Conservation (phyloP, 37 sponge, comb jelly and placozoan species). For the Eunapius fragilis region DNA sequence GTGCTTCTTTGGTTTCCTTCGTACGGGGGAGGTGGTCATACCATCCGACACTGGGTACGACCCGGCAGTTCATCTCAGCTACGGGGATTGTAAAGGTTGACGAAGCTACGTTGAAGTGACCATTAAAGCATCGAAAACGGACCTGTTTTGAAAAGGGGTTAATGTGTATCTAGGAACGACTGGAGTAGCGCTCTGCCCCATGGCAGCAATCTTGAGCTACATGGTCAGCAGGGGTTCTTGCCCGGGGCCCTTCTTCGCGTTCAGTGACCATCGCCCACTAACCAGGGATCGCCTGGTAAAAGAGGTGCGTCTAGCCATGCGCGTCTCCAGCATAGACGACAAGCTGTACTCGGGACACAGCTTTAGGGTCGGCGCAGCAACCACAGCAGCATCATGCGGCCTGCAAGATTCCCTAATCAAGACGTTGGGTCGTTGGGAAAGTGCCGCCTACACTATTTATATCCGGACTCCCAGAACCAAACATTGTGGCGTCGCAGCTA, state of each 20-base stretch:
- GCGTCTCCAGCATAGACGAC: background rate
- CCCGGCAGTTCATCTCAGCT: constrained; percentile 1
- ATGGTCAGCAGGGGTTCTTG: constrained; percentile 12
- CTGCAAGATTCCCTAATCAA: constrained; percentile 28
- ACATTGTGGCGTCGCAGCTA: background rate
- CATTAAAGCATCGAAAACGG: constrained; percentile 41
- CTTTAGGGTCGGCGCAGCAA: constrained; percentile 43
- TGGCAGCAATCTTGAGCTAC: constrained; percentile 16
- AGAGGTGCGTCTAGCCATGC: constrained; percentile 6
- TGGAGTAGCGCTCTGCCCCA: constrained; percentile 1
- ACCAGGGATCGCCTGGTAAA: constrained; percentile 8
- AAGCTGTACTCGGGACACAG: constrained; percentile 23
- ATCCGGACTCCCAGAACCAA: background rate
- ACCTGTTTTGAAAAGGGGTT: constrained; percentile 36
- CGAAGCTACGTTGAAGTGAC: background rate
- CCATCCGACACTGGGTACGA: constrained; percentile 13
- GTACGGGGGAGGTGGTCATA: constrained; percentile 21
- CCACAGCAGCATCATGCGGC: constrained; percentile 15
- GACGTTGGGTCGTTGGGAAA: constrained; percentile 24
- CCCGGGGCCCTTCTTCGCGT: constrained; percentile 16
- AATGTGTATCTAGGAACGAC: constrained; percentile 24
- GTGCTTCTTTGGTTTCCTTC: constrained; percentile 22
- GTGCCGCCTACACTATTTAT: constrained; percentile 9
- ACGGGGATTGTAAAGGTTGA: constrained; percentile 19
- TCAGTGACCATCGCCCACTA: constrained; percentile 3